Base-by-base conservation (phyloP, 2,888 invertebrate genomes). In the Acronicta aceris region DNA sequence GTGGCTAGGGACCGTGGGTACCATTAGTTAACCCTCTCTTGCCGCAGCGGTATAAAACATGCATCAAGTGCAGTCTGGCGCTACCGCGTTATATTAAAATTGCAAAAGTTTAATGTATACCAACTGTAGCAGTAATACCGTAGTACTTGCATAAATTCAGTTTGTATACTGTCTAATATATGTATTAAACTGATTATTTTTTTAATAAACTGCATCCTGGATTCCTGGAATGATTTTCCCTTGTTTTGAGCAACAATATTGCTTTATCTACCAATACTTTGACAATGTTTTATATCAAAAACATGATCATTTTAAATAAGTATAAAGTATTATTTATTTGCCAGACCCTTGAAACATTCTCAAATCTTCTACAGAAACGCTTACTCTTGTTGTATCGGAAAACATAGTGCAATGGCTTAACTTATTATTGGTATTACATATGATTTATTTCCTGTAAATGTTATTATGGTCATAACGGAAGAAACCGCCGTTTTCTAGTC, bases 401-500 rank as follows among this genome's bases (percentile, higher is more conserved):
- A 38, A 27, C 49, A 51, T 59, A 59, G 41, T 30, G 46, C 38
- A 30, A 41, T 17, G 16, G 42, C 10, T 12, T 30, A 27, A 30
- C 30, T 27, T 30, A 30, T 25, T 54, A n/a, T n/a, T n/a, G n/a
- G 49, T 47, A 64, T 74, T 51, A 70, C 21, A 46, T 21, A n/a
- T 62, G 15, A 79, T 66, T 70, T 65, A 75, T 84, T 89, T 88
- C 88, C 88, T 87, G 73, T 58, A 68, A 68, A 62, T 30, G 7
- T 30, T 58, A 82, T 79, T 88, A 91, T 87, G 89, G 89, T 71
- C 81, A 87, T 85, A 82, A 78, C 87, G 91, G 89, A 91, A 91
- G 87, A 84, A 73, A 63, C 55, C 55, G 62, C 48, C 52, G 52
- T 46, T 65, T 59, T 21, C 63, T 52, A 67, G 63, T 56, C 53